Conservation (phyloP, 1,140 invertebrate genomes). For the Galleria mellonella region DNA sequence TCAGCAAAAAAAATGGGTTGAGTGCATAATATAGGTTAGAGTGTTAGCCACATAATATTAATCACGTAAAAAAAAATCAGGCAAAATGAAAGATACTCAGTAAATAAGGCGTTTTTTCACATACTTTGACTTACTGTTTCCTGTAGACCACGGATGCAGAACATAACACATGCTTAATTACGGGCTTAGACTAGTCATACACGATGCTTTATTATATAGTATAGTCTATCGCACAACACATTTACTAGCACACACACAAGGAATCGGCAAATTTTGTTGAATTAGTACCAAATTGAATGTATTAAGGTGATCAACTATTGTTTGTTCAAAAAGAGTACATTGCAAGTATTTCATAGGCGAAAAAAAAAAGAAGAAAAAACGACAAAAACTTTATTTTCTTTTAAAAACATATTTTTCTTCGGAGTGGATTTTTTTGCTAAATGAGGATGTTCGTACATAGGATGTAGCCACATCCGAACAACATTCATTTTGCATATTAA, state of each 20-base stretch:
- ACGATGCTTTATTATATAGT: constrained; percentile 22
- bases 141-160: constrained; percentile 74
- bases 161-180: constrained; percentile 71
- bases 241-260: constrained; percentile 32
- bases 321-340: no score
- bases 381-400: no score
- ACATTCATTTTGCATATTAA: no score
- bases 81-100: constrained; percentile 53
- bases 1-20: constrained; percentile 42
- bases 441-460: no score
- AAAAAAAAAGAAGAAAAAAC: no score
- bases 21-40: constrained; percentile 37
- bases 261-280: constrained; percentile 28
- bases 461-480: no score
- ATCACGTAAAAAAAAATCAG: constrained; percentile 40
- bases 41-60: constrained; percentile 68
- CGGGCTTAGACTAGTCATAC: constrained; percentile 42
- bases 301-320: no score
- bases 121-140: constrained; percentile 82
- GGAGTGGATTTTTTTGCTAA: no score
- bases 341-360: no score
- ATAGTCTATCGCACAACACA: constrained; percentile 13
- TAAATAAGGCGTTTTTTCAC: constrained; percentile 41
- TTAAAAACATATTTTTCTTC: no score
- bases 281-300: background rate